These are phyloP conservation scores for Microcebus ravelobensis DNA, from an alignment of 2,113 vertebrate species.

Conservation along the genomic window DNA sequence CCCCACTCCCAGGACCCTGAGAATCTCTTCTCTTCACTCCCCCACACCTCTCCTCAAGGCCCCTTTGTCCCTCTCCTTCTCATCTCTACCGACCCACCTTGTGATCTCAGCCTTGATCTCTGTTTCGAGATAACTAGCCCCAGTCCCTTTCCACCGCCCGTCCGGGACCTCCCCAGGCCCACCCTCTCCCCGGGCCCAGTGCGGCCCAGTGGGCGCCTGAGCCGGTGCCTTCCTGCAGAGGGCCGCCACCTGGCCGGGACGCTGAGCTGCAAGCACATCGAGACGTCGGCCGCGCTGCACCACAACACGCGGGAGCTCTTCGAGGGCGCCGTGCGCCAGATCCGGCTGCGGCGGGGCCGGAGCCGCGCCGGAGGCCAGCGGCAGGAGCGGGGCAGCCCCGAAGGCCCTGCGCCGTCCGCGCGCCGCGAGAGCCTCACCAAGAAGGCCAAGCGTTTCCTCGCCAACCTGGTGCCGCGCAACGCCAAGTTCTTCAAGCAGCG, in stretches of 20 bases:
- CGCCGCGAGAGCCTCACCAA: conserved; percentile 91
- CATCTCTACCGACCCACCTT: background rate
- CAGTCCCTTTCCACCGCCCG: background rate
- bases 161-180: background rate
- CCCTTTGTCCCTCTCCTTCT: background rate
- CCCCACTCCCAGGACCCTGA: background rate
- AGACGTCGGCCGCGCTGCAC: conserved; percentile 92
- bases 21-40: background rate
- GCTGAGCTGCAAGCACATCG: conserved; percentile 91
- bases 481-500: conserved; percentile 92
- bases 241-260: conserved; percentile 89
- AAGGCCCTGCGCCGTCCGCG: conserved; percentile 76
- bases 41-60: background rate
- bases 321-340: conserved; percentile 90
- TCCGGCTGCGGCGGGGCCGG: conserved; percentile 83
- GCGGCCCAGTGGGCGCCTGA: background rate
- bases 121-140: background rate
- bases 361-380: conserved; percentile 41
- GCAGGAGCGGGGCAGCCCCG: conserved; percentile 9
- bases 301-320: conserved; percentile 91
- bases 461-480: conserved; percentile 90
- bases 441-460: conserved; percentile 92
- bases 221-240: conserved; percentile 82
- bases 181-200: background rate
- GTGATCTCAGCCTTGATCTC: background rate